These are phyloP conservation scores for Pogonocherus hispidulus DNA, from an alignment of 2,888 invertebrate species.

Conservation along the genomic window DNA sequence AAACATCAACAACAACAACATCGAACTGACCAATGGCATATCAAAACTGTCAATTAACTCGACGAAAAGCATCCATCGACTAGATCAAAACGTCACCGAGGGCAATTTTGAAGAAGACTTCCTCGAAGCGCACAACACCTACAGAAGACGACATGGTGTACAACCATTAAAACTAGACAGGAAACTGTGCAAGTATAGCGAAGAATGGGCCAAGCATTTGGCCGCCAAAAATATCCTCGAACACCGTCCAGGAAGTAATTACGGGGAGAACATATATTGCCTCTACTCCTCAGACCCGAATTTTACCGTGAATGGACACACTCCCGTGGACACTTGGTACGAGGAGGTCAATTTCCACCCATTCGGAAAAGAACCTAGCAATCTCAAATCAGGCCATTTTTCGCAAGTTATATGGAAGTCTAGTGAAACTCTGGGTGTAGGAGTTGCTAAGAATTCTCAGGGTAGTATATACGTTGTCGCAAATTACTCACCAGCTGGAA, in stretches of 20 bases:
- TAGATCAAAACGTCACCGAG: conserved; percentile 52
- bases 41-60: conserved; percentile 62
- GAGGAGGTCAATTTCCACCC: conserved; percentile 75
- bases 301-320: conserved; percentile 76
- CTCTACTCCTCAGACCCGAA: conserved; percentile 81
- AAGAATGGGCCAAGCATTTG: conserved; percentile 81
- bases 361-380: conserved; percentile 76
- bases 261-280: conserved; percentile 88
- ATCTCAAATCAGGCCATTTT: conserved; percentile 78
- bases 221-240: conserved; percentile 77
- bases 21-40: conserved; percentile 53
- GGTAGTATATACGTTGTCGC: conserved; percentile 89
- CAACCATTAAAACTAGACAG: conserved; percentile 76
- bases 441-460: conserved; percentile 77
- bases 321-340: conserved; percentile 86
- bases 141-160: conserved; percentile 78
- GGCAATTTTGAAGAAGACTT: conserved; percentile 78
- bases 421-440: conserved; percentile 77
- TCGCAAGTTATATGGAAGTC: conserved; percentile 81
- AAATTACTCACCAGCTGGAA: conserved; percentile 92
- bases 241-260: conserved; percentile 82
- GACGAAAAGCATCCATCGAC: conserved; percentile 31
- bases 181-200: conserved; percentile 77
- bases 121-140: conserved; percentile 82
- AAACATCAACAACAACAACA: conserved; percentile 65